Evolutionary conservation across 2,888 invertebrate genomes (phyloP), one percentile per base, ranked within the genome.

Genomic region (Drosophila mimetica): DNA sequence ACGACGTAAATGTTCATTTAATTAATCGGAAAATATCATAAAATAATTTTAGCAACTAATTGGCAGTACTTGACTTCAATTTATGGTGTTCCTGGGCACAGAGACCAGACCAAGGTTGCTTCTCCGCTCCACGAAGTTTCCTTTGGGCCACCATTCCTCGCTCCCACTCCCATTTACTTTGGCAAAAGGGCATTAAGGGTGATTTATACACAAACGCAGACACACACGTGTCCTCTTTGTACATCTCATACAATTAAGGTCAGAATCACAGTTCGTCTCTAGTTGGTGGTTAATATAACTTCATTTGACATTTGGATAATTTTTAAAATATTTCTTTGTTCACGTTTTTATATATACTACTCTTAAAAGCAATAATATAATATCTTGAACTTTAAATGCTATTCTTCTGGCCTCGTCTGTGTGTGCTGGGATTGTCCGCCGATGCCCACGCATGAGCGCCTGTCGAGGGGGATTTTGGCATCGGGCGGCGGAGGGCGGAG

Each of bases 51-150:
- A 76, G 81, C 84, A 86, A 76, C 81, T 82, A 84, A 82, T 82
- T 82, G 81, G 87, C 81, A 82, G 81, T 78, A 84, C 85, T 84
- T 86, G 87, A 86, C 81, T 80, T 81, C 85, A 84, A 82, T 82
- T 82, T 84, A 86, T 82, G 74, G 58, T 59, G 51, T 39, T 59
- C 50, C 18, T 44, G 41, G 51, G 25, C n/a, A n/a, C n/a, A n/a
- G n/a, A n/a, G 55, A 48, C 37, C 42, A n/a, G n/a, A 1, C 42
- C n/a, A 22, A 20, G 11, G 20, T 20, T 22, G 42, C 51, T 42
- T 4, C 16, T 34, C 22, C n/a, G 46, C 13, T 30, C 53, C 4
- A 34, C 48, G 36, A 22, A 60, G 28, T 37, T 60, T 30, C 54
- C 25, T 28, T 28, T 11, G 9, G 9, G 16, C 5, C 8, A 14